Percentiles rank a stretch among this genome's conserved stretches.
Evolutionary conservation across 1,140 invertebrate genomes (phyloP).

Genomic region (Lucilia cuprina): DNA sequence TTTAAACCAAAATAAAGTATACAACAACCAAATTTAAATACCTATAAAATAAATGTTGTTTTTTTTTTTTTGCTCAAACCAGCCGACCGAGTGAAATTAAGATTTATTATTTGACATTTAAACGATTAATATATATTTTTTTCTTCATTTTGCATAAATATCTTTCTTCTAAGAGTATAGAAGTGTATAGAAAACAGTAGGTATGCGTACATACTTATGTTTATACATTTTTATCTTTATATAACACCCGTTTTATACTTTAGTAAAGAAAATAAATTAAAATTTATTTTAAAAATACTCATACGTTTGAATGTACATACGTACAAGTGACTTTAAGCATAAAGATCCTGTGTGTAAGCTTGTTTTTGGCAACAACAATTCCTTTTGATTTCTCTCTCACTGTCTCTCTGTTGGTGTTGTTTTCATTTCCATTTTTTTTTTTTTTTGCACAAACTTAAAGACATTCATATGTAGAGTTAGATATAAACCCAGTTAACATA

Average conservation of each 20-base stretch:
- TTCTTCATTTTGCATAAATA: background rate
- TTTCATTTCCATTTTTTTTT: background rate
- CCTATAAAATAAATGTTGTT: background rate
- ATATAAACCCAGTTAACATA: background rate
- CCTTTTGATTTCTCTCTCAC: background rate
- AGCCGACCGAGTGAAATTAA: background rate
- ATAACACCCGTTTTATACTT: too few species aligned
- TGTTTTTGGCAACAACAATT: slow-evolving; percentile 1
- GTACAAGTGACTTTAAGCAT: background rate
- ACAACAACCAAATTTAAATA: background rate
- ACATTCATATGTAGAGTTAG: background rate
- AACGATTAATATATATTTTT: background rate
- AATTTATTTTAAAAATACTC: background rate
- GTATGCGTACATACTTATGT: background rate
- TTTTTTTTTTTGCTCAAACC: background rate
- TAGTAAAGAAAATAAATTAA: background rate
- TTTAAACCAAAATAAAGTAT: too few species aligned
- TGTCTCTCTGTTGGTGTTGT: background rate
- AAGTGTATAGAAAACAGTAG: background rate
- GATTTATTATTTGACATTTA: slow-evolving; percentile 17
- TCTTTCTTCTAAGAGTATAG: background rate
- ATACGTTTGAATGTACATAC: too few species aligned
- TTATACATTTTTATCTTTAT: background rate
- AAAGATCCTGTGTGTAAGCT: background rate
- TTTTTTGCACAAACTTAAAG: background rate